A percentile compares a stretch with the other conserved stretches of the same genome.
Conservation (phyloP, 1,140 invertebrate genomes). For the Metaphire vulgaris region DNA sequence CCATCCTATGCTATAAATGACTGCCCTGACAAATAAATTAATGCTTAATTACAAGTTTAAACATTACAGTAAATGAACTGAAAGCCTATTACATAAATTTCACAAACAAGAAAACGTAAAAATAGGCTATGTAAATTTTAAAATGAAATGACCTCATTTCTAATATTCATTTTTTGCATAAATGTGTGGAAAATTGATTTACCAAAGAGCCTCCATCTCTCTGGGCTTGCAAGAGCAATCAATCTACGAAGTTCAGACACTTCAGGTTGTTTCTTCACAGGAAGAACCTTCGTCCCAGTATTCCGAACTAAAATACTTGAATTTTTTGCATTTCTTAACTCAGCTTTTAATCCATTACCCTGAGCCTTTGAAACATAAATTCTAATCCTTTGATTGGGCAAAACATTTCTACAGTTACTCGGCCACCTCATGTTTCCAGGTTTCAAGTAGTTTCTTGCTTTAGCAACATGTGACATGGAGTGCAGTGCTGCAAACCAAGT, state of each 20-base stretch:
- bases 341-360: not conserved
- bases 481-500: not conserved
- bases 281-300: not conserved
- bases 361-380: not conserved
- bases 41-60: too few relatives aligned
- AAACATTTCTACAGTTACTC: not conserved
- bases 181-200: too few relatives aligned
- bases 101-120: too few relatives aligned
- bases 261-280: not conserved
- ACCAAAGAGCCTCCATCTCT: conserved; percentile 41
- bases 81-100: too few relatives aligned
- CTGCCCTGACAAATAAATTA: too few relatives aligned
- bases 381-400: not conserved
- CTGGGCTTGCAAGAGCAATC: conserved; percentile 39
- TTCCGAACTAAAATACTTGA: not conserved
- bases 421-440: not conserved
- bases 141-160: too few relatives aligned
- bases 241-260: conserved; percentile 29
- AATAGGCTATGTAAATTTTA: too few relatives aligned
- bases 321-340: not conserved
- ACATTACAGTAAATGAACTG: too few relatives aligned
- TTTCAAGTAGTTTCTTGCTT: not conserved
- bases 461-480: not conserved
- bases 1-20: too few relatives aligned
- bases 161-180: too few relatives aligned